Evolutionary conservation across 2,888 invertebrate species (phyloP).

Genomic region (Drosophila maculinotata): DNA sequence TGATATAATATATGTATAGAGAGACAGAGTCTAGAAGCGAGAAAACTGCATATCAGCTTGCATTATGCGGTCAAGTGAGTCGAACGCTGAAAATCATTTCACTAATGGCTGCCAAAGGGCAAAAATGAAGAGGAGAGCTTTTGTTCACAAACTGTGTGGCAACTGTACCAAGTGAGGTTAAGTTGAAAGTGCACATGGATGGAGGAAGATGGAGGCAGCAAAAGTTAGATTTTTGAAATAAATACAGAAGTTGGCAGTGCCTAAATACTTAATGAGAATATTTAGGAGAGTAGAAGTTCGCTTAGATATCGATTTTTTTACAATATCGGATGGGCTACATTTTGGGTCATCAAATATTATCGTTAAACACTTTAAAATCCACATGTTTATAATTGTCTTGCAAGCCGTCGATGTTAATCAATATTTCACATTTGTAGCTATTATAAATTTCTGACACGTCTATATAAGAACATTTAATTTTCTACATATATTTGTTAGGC

Average conservation of each 20-base stretch:
- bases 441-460: slow-evolving; percentile 5
- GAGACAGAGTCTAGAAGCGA: slow-evolving; percentile 3
- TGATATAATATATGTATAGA: slow-evolving; percentile 18
- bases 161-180: background rate
- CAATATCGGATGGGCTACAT: no score
- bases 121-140: background rate
- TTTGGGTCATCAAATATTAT: no score
- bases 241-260: no score
- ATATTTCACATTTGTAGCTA: background rate
- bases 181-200: background rate
- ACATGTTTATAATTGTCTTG: background rate
- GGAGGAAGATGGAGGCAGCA: no score
- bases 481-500: background rate
- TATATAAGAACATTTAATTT: background rate
- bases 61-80: slow-evolving; percentile 6
- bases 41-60: slow-evolving; percentile 23
- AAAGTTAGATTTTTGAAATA: no score
- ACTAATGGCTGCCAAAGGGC: slow-evolving; percentile 9
- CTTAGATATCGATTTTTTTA: no score
- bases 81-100: background rate
- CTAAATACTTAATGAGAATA: no score
- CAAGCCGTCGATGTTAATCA: slow-evolving; percentile 4
- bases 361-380: no score
- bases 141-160: background rate
- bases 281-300: no score